Evolutionary conservation across 1,140 invertebrate genomes (phyloP).

Genomic region (Drosophila funebris): DNA sequence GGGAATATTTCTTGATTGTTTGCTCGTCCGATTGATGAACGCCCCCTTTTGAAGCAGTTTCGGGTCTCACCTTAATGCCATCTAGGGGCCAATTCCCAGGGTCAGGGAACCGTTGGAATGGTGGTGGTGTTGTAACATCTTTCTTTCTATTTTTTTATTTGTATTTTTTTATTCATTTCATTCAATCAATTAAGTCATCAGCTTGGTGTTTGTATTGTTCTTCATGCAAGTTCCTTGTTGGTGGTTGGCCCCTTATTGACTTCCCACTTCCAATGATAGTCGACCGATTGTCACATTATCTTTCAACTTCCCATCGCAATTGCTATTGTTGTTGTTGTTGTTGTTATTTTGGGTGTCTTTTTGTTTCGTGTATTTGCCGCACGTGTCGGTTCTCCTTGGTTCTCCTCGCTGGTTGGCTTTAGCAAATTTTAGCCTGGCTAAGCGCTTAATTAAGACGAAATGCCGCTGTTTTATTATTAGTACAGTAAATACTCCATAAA

Average conservation of each 20-base stretch:
- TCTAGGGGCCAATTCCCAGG: constrained; percentile 41
- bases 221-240: constrained; percentile 12
- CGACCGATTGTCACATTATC: constrained; percentile 47
- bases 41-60: constrained; percentile 3
- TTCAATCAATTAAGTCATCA: constrained; percentile 59
- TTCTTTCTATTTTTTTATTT: no score
- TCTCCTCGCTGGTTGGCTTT: neutral
- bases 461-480: constrained; percentile 60
- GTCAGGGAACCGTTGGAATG: neutral
- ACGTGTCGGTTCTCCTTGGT: constrained; percentile 36
- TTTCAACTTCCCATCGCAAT: constrained; percentile 21
- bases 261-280: constrained; percentile 39
- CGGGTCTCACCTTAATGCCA: constrained; percentile 36
- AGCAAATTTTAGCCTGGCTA: constrained; percentile 30
- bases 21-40: constrained; percentile 37
- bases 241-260: constrained; percentile 34
- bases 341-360: constrained; percentile 19
- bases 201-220: constrained; percentile 41
- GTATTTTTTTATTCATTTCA: constrained; percentile 33
- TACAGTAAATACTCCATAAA: constrained; percentile 62
- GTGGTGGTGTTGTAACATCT: constrained; percentile 21
- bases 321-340: constrained; percentile 6
- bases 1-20: constrained; percentile 42
- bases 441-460: constrained; percentile 64
- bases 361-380: constrained; percentile 22